A percentile compares a stretch with the other conserved stretches of the same genome.
These are phyloP conservation scores for Mohoua ochrocephala DNA, from an alignment of 2,113 vertebrate genomes.

Conservation along the genomic window DNA sequence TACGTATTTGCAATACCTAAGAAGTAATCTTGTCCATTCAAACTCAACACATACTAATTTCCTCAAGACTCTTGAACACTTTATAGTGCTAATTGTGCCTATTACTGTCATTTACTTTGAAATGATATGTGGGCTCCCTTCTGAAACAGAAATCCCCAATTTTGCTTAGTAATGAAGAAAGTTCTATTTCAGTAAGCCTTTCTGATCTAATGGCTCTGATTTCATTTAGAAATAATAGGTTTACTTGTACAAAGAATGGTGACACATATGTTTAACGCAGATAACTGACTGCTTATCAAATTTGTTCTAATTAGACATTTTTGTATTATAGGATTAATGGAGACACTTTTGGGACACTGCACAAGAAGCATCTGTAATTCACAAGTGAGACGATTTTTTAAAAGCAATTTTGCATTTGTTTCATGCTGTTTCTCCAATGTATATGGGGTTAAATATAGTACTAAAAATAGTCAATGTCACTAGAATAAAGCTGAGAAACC, in stretches of 20 bases:
- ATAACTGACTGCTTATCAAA: conserved; percentile 82
- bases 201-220: conserved; percentile 74
- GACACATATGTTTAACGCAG: conserved; percentile 83
- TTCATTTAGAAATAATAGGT: conserved; percentile 78
- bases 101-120: conserved; percentile 80
- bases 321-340: conserved; percentile 67
- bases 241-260: conserved; percentile 67
- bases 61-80: conserved; percentile 72
- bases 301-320: conserved; percentile 81
- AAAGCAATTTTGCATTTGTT: background rate
- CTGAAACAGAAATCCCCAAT: conserved; percentile 69
- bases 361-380: conserved; percentile 4
- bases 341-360: conserved; percentile 22
- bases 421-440: background rate
- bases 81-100: conserved; percentile 82
- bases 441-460: background rate
- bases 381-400: conserved; percentile 16
- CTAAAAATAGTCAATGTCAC: background rate
- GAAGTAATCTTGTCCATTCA: conserved; percentile 71
- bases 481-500: background rate
- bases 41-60: conserved; percentile 76
- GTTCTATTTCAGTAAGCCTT: conserved; percentile 73
- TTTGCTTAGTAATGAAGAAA: conserved; percentile 81
- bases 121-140: conserved; percentile 64
- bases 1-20: conserved; percentile 72